Percentiles rank a stretch among this genome's conserved stretches.
These are phyloP conservation scores for Gila robusta DNA, from an alignment of 2,797 vertebrate species.

Conservation along the genomic window DNA sequence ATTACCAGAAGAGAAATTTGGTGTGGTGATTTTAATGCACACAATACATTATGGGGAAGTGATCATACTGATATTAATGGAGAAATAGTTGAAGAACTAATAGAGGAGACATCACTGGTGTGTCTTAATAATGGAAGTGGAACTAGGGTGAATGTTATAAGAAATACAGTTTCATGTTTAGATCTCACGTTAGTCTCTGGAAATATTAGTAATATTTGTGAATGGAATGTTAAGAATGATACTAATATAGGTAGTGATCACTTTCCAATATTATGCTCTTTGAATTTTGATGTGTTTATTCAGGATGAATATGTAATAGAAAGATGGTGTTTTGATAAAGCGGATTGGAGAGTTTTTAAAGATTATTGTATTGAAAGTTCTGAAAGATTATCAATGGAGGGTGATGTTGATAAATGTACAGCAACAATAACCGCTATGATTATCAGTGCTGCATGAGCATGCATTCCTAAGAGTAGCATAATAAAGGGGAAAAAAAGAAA, in stretches of 20 bases:
- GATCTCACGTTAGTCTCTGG: background rate
- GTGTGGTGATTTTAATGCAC: background rate
- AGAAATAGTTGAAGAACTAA: background rate
- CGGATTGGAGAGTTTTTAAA: background rate
- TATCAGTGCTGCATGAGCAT: background rate
- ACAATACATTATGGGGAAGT: background rate
- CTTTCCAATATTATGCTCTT: background rate
- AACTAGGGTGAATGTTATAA: background rate
- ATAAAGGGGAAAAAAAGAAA: background rate
- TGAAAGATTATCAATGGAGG: background rate
- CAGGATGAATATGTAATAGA: background rate
- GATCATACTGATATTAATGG: background rate
- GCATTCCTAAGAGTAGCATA: background rate
- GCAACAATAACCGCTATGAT: background rate
- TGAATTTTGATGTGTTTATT: background rate
- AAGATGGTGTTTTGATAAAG: background rate
- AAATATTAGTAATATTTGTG: background rate
- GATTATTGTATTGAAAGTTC: background rate
- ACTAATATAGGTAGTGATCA: background rate
- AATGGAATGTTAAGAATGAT: background rate
- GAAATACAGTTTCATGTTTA: background rate
- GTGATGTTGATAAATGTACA: background rate
- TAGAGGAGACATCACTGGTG: background rate
- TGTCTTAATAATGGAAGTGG: background rate
- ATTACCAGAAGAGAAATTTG: background rate